A percentile compares a stretch with the other conserved stretches of the same genome.
Evolutionary conservation across 2,888 invertebrate genomes (phyloP).

Genomic region (Choristoneura rosaceana): DNA sequence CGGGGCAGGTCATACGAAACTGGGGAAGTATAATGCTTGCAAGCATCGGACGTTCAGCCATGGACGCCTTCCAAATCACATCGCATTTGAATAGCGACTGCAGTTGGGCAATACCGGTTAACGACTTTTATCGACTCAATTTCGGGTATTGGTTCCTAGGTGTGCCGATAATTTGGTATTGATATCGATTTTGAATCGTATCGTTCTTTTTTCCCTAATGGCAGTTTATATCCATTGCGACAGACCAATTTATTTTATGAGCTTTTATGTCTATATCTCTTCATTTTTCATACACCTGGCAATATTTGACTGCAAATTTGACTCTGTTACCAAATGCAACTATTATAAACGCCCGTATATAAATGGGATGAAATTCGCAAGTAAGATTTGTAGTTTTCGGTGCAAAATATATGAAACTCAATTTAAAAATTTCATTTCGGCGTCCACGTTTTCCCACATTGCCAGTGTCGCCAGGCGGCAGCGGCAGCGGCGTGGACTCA

Average conservation of each 20-base stretch:
- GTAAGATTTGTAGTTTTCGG: conserved; percentile 10
- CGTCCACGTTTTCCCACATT: conserved; percentile 18
- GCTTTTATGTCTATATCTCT: neutral
- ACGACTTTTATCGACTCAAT: conserved; percentile 66
- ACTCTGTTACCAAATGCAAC: neutral
- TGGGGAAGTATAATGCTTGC: conserved; percentile 63
- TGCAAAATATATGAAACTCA: conserved; percentile 15
- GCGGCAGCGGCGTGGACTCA: conserved; percentile 13
- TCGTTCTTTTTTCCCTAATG: conserved; percentile 14
- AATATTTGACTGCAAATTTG: neutral
- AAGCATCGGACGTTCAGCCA: conserved; percentile 58
- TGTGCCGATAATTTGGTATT: conserved; percentile 26
- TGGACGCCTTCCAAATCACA: conserved; percentile 78
- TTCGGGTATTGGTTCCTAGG: conserved; percentile 50
- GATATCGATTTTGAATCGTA: conserved; percentile 20
- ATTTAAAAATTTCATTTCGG: conserved; percentile 36
- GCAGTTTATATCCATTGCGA: conserved; percentile 29
- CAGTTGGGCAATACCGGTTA: conserved; percentile 67
- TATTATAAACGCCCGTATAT: neutral
- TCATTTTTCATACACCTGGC: neutral
- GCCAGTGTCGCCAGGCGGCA: conserved; percentile 23
- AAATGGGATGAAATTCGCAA: neutral
- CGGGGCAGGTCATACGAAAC: conserved; percentile 55
- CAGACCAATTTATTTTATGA: conserved; percentile 40
- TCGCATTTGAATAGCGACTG: conserved; percentile 75